Base-by-base conservation (phyloP, 1,140 invertebrate species). In the Eurosta solidaginis region DNA sequence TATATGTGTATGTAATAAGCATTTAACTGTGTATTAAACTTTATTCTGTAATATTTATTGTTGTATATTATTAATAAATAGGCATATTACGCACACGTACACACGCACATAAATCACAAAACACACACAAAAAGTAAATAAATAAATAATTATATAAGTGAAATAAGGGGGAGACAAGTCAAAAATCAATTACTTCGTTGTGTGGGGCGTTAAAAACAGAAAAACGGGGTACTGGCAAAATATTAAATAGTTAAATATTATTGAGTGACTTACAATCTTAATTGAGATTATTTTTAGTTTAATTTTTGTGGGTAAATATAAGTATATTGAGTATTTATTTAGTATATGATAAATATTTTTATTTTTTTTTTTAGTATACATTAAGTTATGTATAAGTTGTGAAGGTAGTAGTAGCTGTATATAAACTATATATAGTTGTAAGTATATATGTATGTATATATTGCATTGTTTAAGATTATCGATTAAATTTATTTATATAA, bases 391-490 rank as follows among this genome's bases (percentile, higher is more conserved):
- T 74, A 74, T 47, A 74, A 40, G 25, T 40, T 45, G 73, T 74
- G 44, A 45, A 45, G 44, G 17, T 7, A 45, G 44, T 45, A 74
- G 73, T 74, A 74, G n/a, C 27, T 45, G 44, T 44, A 27, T 74
- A n/a, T 74, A 45, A 40, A 22, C 73, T 45, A 47, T 22, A 74
- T 74, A n/a, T n/a, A n/a, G n/a, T n/a, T n/a, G n/a, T n/a, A n/a
- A n/a, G n/a, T n/a, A n/a, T n/a, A n/a, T n/a, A n/a, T n/a, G n/a
- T n/a, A 7, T 9, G 44, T 74, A 42, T 45, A 74, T 45, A 74
- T 74, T 74, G 73, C 25, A 45, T 47, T 74, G 44, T 74, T 74
- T n/a, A n/a, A 40, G 59, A 68, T 68, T 68, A 68, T n/a, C n/a
- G n/a, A n/a, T 68, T 68, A 36, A 17, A 68, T 68, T 68, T 68